These are phyloP conservation scores for Paramuricea clavata DNA, from an alignment of 92 coral and sea anemone genomes.

Conservation along the genomic window DNA sequence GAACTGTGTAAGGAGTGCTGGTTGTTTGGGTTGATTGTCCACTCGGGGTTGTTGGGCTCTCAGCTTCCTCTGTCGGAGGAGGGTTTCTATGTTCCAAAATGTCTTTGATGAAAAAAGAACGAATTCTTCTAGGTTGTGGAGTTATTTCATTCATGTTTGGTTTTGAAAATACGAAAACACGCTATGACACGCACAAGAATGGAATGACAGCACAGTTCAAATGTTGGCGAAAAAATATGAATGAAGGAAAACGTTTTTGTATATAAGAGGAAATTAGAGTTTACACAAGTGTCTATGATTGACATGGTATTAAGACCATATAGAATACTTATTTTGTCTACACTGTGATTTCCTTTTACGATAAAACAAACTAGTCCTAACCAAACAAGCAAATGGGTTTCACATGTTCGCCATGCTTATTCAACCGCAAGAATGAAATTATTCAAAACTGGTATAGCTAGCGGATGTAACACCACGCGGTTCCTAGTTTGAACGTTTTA, in stretches of 20 bases:
- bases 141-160: slow-evolving; percentile 18
- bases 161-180: not conserved
- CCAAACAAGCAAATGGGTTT: slow-evolving; percentile 55
- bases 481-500: slow-evolving; percentile 13
- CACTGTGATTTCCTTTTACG: slow-evolving; percentile 52
- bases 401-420: slow-evolving; percentile 38
- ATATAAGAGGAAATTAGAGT: slow-evolving; percentile 50
- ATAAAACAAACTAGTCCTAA: slow-evolving; percentile 46
- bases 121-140: slow-evolving; percentile 21
- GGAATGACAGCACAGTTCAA: slow-evolving; percentile 31
- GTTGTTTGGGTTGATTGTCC: not conserved
- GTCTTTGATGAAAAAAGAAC: slow-evolving; percentile 52
- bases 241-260: slow-evolving; percentile 19
- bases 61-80: not conserved
- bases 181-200: not conserved
- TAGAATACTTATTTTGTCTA: slow-evolving; percentile 55
- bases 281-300: slow-evolving; percentile 57
- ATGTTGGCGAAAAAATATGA: slow-evolving; percentile 33
- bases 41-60: not conserved
- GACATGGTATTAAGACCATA: slow-evolving; percentile 52
- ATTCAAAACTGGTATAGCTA: not conserved
- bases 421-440: slow-evolving; percentile 17
- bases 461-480: not conserved
- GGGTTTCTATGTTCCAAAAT: slow-evolving; percentile 32
- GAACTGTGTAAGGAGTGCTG: not conserved